Evolutionary conservation across 1,140 invertebrate genomes (phyloP), one percentile per base, ranked within the genome.

Genomic region (Caenorhabditis tropicalis): DNA sequence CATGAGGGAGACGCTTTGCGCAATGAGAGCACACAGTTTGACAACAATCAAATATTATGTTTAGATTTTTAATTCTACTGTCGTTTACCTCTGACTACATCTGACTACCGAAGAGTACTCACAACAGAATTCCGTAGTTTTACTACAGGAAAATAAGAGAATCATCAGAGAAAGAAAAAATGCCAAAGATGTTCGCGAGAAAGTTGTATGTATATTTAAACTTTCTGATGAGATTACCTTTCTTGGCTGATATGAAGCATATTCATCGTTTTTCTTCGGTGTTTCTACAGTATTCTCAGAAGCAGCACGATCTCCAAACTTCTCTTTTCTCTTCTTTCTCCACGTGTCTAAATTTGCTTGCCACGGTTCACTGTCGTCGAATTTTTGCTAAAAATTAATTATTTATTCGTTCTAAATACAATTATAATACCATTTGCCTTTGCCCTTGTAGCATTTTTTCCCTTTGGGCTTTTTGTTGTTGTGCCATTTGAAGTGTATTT

Each of bases 321-420:
- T 70, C 21, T 43, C 48, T 43, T 82, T 82, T 46, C 82, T 82
- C 82, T 82, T 82, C 58, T 60, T 65, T 19, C 82, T 29, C 82
- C 82, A 82, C 2, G 82, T 82, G 43, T 82, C 82, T 33, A 82
- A 74, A 39, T 82, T 60, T n/a, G 51, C 82, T 51, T 70, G 82
- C 82, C 82, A 82, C n/a, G 65, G 65, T n/a, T 74, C 65, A 43
- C 65, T 33, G 65, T 74, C 65, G n/a, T 74, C 65, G 21, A 74
- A 74, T n/a, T 74, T 74, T 74, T 43, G 65, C 65, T 74, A 5
- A 43, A 74, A 74, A 10, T 7, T 7, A 31, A 24, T 65, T 16
- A 4, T 43, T 19, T 21, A 56, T 27, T 10, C 1, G 5, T 51
- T n/a, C 49, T 16, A 27, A n/a, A 10, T 27, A 24, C 21, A 19